Percentiles rank a stretch among this genome's conserved stretches.
phyloP scores from a whole-genome alignment of 2,888 invertebrate species.

The Melanchra persicariae region DNA sequence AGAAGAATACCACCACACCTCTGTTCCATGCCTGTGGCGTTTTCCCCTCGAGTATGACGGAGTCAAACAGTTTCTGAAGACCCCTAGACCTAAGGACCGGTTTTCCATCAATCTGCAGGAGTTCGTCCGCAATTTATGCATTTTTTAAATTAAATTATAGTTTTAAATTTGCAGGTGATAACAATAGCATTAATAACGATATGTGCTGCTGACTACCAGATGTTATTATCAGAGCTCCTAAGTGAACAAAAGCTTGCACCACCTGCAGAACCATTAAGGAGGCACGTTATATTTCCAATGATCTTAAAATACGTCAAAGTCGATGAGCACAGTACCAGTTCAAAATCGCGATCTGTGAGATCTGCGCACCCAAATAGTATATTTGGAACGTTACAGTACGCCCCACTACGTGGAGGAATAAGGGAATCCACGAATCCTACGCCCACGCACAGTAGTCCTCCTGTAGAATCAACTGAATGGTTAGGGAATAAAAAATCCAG shows the following conservation, averaged over 20 bases:
- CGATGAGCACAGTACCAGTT: constrained; percentile 1
- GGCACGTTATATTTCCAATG: background rate
- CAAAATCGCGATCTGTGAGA: constrained; percentile 10
- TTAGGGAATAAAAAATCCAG: background rate
- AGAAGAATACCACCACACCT: too few relatives aligned
- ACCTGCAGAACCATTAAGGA: background rate
- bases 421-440: background rate
- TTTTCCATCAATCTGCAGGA: too few relatives aligned
- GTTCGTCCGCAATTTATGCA: too few relatives aligned
- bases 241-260: background rate
- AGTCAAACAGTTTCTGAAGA: too few relatives aligned
- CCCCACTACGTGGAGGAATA: constrained; percentile 57
- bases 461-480: background rate
- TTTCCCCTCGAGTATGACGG: too few relatives aligned
- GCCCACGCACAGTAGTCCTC: background rate
- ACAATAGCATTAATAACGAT: constrained; percentile 30
- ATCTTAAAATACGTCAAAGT: background rate
- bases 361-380: background rate
- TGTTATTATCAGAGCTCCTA: background rate
- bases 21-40: too few relatives aligned
- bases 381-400: constrained; percentile 67
- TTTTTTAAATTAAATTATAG: too few relatives aligned
- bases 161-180: constrained; percentile 43
- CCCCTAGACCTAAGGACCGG: too few relatives aligned
- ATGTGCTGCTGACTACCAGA: constrained; percentile 19